phyloP scores from a whole-genome alignment of 64 coral and sea anemone species.

The Pocillopora damicornis region DNA sequence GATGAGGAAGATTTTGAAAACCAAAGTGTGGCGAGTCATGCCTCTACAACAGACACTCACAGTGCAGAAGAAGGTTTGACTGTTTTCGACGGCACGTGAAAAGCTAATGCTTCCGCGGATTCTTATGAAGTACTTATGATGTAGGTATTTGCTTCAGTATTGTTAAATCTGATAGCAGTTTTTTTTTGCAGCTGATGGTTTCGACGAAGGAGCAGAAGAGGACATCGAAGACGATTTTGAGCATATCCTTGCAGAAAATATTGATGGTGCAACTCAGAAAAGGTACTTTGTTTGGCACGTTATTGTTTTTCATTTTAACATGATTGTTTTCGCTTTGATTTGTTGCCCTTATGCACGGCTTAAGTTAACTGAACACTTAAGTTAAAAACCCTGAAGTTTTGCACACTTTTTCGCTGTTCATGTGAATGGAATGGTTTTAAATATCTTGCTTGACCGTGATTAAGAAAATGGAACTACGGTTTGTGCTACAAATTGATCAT shows the following conservation, averaged over 20 bases:
- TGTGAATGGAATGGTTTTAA: background rate
- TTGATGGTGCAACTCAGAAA: slow-evolving; percentile 83
- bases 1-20: slow-evolving; percentile 27
- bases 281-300: slow-evolving; percentile 33
- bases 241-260: slow-evolving; percentile 60
- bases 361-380: background rate
- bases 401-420: background rate
- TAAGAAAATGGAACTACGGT: background rate
- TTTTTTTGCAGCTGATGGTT: slow-evolving; percentile 40
- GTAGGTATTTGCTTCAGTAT: background rate
- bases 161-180: background rate
- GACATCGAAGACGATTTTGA: slow-evolving; percentile 80
- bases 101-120: background rate
- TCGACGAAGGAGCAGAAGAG: slow-evolving; percentile 49
- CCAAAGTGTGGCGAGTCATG: slow-evolving; percentile 27
- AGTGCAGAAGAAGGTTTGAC: slow-evolving; percentile 47
- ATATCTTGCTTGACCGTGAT: too few relatives aligned
- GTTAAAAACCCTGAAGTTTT: background rate
- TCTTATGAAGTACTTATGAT: background rate
- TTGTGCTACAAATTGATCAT: background rate
- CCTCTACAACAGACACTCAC: slow-evolving; percentile 26
- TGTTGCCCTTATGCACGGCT: background rate
- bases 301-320: background rate
- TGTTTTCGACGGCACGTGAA: background rate
- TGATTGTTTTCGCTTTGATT: background rate